Evolutionary conservation across 2,113 vertebrate species (phyloP).

Genomic region (Dasyurus viverrinus): DNA sequence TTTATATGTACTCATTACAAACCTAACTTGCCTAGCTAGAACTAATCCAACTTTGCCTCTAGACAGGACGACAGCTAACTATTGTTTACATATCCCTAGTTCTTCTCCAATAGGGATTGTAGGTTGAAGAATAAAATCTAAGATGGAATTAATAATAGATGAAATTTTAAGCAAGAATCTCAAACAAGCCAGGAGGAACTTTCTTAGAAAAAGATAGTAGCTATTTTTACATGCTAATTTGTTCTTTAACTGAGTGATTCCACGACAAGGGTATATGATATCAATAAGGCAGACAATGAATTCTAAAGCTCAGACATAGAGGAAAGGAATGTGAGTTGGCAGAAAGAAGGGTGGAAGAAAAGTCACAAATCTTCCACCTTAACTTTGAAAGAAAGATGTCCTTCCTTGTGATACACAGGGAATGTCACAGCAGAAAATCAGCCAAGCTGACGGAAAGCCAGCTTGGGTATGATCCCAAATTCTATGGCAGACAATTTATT

Average conservation of each 20-base stretch:
- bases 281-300: not conserved
- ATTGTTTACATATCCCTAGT: not conserved
- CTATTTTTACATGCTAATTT: not conserved
- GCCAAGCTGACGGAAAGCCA: not conserved
- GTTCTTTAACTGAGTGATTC: not conserved
- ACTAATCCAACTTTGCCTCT: not conserved
- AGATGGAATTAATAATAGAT: not conserved
- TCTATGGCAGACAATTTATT: not conserved
- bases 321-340: not conserved
- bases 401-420: not conserved
- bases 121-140: not conserved
- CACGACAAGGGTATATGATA: not conserved
- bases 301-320: not conserved
- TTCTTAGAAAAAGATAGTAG: not conserved
- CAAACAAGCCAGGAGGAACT: not conserved
- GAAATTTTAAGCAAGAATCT: not conserved
- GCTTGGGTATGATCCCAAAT: not conserved
- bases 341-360: not conserved
- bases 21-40: not conserved
- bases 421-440: not conserved
- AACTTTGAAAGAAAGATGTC: not conserved
- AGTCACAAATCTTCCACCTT: not conserved
- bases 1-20: not conserved
- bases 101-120: not conserved
- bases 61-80: not conserved